These are phyloP conservation scores for Cygnus olor DNA, from an alignment of 2,797 vertebrate species.

Conservation along the genomic window DNA sequence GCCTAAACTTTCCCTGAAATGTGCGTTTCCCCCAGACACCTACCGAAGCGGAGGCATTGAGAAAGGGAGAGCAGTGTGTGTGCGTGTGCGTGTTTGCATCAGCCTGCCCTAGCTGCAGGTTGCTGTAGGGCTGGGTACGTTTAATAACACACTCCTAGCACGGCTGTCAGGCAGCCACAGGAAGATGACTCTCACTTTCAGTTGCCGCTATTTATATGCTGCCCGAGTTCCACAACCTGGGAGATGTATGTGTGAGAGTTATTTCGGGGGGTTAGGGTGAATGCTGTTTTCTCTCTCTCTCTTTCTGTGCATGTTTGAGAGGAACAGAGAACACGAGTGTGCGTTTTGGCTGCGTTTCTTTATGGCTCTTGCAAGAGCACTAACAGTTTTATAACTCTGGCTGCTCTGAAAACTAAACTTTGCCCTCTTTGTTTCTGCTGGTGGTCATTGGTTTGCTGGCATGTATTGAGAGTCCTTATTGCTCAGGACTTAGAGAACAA, in stretches of 20 bases:
- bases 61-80: background rate
- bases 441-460: background rate
- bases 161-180: background rate
- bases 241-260: background rate
- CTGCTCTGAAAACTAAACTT: background rate
- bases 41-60: background rate
- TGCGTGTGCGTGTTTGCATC: background rate
- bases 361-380: background rate
- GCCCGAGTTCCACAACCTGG: background rate
- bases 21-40: background rate
- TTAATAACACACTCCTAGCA: background rate
- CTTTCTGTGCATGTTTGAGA: background rate
- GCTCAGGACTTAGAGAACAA: background rate
- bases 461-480: background rate
- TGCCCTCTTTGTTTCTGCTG: background rate
- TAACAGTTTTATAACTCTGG: background rate
- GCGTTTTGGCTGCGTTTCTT: background rate
- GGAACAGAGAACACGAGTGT: background rate
- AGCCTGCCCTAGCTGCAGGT: background rate
- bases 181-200: background rate
- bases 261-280: background rate
- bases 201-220: background rate
- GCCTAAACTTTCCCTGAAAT: background rate
- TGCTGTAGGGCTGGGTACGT: accelerated
- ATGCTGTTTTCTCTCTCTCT: background rate